Evolutionary conservation across 2,113 vertebrate genomes (phyloP).

Genomic region (Ardeotis arabs): DNA sequence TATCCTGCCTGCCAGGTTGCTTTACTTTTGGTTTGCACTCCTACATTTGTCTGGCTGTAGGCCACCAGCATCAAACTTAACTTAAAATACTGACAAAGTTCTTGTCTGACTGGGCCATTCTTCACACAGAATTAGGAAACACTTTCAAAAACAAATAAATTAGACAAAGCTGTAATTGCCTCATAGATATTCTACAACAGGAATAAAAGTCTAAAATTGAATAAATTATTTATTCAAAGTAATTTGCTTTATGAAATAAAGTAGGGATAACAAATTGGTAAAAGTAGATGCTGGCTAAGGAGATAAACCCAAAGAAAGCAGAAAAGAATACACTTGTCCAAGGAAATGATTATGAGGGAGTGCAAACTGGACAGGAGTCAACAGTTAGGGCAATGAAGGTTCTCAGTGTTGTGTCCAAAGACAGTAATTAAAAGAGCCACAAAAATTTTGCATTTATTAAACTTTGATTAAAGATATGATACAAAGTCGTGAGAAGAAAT

Average conservation of each 20-base stretch:
- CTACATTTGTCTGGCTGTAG: not conserved
- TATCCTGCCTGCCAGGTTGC: not conserved
- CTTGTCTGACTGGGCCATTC: not conserved
- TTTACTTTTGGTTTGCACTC: not conserved
- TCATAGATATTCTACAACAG: not conserved
- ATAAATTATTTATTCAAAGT: not conserved
- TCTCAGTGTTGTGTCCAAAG: not conserved
- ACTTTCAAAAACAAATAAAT: not conserved
- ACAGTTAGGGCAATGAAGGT: fast-evolving
- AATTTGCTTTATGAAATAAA: not conserved
- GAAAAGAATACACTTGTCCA: not conserved
- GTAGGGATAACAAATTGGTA: not conserved
- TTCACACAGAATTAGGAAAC: not conserved
- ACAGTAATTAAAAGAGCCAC: not conserved
- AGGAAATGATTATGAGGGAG: not conserved
- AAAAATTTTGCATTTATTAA: not conserved
- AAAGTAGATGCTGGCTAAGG: not conserved
- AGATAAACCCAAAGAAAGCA: not conserved
- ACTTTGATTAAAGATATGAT: not conserved
- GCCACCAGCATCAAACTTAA: not conserved
- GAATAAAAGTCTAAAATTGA: not conserved
- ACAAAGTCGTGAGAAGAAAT: not conserved
- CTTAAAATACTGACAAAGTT: not conserved
- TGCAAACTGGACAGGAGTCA: not conserved
- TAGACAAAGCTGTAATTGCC: not conserved